A percentile compares a stretch with the other conserved stretches of the same genome.
These are phyloP conservation scores for Holacanthus passer DNA, from an alignment of 2,113 vertebrate genomes.

Conservation along the genomic window DNA sequence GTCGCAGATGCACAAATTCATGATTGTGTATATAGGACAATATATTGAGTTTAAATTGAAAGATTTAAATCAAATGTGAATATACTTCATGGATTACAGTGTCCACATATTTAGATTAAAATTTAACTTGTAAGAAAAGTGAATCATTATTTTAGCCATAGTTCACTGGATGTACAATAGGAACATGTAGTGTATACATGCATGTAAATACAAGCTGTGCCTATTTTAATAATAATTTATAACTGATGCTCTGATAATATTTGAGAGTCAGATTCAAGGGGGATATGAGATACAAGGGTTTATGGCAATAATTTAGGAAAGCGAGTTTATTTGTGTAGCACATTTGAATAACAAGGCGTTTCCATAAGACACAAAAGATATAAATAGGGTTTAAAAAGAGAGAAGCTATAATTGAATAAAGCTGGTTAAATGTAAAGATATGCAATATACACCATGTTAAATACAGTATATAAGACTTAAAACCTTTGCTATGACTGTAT, in stretches of 20 bases:
- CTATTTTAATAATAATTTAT: not conserved
- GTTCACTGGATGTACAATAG: not conserved
- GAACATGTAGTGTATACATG: not conserved
- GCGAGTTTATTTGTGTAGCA: not conserved
- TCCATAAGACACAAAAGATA: not conserved
- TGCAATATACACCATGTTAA: not conserved
- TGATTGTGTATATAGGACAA: not conserved
- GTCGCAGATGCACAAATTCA: not conserved
- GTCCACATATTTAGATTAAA: not conserved
- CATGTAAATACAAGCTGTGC: not conserved
- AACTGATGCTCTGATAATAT: not conserved
- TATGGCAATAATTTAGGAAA: not conserved
- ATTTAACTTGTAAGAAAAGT: not conserved
- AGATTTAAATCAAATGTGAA: not conserved
- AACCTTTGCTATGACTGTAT: not conserved
- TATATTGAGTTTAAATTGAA: slow-evolving; percentile 2
- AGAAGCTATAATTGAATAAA: not conserved
- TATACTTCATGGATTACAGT: not conserved
- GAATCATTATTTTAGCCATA: not conserved
- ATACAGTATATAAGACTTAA: not conserved
- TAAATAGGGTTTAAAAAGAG: not conserved
- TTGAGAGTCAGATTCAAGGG: not conserved
- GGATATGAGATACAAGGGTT: not conserved
- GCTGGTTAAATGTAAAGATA: not conserved
- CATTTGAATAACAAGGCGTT: not conserved